Evolutionary conservation across 2,797 vertebrate species (phyloP).

Genomic region (Zalophus californianus): DNA sequence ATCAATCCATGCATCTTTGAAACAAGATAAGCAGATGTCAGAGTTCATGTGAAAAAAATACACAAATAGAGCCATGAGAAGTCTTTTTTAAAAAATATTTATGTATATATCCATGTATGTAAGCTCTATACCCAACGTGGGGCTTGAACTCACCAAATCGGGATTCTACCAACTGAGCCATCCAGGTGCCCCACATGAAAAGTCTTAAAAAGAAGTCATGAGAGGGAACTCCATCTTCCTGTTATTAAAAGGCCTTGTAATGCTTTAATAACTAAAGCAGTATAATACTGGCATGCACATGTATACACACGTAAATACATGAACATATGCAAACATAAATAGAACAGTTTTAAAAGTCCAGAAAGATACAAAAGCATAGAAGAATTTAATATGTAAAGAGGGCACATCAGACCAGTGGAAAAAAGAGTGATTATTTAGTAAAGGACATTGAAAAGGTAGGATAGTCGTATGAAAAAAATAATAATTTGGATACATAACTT

Average conservation of each 20-base stretch:
- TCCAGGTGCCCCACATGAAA: background rate
- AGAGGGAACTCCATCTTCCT: background rate
- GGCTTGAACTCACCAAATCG: background rate
- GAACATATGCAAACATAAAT: background rate
- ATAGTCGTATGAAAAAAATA: background rate
- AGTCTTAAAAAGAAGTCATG: background rate
- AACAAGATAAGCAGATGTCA: background rate
- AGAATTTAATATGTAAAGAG: background rate
- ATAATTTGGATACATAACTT: background rate
- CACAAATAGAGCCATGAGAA: background rate
- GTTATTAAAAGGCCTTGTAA: constrained; percentile 21
- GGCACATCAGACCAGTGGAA: background rate
- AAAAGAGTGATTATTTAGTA: background rate
- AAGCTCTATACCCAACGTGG: background rate
- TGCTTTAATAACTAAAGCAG: background rate
- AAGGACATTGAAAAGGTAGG: background rate
- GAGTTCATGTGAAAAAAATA: background rate
- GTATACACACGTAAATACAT: background rate
- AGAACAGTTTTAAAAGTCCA: background rate
- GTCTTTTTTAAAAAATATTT: background rate
- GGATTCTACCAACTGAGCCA: background rate
- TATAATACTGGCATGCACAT: background rate
- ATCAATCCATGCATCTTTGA: background rate
- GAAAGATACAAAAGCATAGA: background rate
- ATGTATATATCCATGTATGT: background rate